phyloP scores from a whole-genome alignment of 2,797 vertebrate species.

The Tamandua tetradactyla region DNA sequence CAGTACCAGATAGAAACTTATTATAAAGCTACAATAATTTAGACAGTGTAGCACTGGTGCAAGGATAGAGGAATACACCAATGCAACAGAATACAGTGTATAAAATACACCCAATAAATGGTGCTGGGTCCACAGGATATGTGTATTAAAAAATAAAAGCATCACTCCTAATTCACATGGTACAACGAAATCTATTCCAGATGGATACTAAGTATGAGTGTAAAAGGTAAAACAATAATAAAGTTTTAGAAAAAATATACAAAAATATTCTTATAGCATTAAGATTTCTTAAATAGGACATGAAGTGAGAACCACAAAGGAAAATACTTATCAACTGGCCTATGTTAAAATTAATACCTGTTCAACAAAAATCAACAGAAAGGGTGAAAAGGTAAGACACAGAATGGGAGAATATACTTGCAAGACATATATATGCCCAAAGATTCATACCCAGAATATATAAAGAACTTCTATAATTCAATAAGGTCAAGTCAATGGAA shows the following conservation, averaged over 20 bases:
- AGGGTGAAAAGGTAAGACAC: neutral
- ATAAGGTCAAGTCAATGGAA: neutral
- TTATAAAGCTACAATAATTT: constrained; percentile 2
- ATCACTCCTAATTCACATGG: neutral
- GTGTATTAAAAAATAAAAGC: neutral
- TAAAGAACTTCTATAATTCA: neutral
- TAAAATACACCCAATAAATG: neutral
- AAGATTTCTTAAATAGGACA: neutral
- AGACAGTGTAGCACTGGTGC: neutral
- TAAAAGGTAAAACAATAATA: neutral
- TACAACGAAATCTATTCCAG: neutral
- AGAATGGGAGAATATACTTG: neutral
- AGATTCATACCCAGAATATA: neutral
- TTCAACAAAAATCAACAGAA: neutral
- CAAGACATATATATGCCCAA: neutral
- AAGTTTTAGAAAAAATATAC: constrained; percentile 12
- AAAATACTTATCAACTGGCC: neutral
- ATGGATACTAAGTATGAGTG: neutral
- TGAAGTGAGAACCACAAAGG: neutral
- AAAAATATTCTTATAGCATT: neutral
- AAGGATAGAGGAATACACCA: neutral
- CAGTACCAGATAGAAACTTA: neutral
- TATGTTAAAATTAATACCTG: constrained; percentile 21
- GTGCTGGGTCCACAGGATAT: neutral
- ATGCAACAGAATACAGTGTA: neutral